phyloP scores from a whole-genome alignment of 2,797 vertebrate species.

The Peromyscus eremicus region DNA sequence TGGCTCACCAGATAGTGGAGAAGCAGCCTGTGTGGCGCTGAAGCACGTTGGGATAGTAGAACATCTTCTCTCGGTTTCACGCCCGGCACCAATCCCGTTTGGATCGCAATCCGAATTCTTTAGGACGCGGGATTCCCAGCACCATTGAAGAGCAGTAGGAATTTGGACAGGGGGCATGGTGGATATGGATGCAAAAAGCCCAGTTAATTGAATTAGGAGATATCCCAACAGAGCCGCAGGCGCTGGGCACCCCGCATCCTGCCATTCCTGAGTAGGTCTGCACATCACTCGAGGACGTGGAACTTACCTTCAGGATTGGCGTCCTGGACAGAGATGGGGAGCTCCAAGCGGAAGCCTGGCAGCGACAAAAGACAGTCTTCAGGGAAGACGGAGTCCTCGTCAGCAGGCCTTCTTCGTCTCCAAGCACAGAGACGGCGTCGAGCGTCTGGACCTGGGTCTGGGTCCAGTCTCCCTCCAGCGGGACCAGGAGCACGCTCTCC shows the following conservation, averaged over 20 bases:
- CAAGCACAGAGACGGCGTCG: too few relatives aligned
- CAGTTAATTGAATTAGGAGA: not conserved
- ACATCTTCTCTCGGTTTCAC: conserved; percentile 86
- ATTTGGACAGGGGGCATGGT: not conserved
- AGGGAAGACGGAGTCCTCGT: not conserved
- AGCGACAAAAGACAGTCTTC: not conserved
- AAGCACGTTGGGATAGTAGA: conserved; percentile 93
- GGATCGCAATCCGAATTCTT: not conserved
- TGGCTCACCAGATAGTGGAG: conserved; percentile 92
- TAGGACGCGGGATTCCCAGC: not conserved
- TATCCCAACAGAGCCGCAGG: not conserved
- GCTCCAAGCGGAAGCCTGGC: not conserved
- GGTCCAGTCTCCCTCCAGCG: not conserved
- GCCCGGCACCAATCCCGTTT: not conserved
- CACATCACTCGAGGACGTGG: not conserved
- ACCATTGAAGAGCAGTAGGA: not conserved
- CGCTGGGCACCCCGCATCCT: not conserved
- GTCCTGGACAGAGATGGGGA: not conserved
- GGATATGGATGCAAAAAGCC: not conserved
- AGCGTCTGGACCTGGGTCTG: not conserved
- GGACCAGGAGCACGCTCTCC: not conserved
- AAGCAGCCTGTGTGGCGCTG: conserved; percentile 92
- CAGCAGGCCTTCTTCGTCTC: not conserved
- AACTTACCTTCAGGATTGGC: conserved; percentile 32
- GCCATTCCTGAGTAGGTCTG: not conserved